A percentile compares a stretch with the other conserved stretches of the same genome.
These are phyloP conservation scores for Alaudala cheleensis DNA, from an alignment of 2,113 vertebrate genomes.

Conservation along the genomic window DNA sequence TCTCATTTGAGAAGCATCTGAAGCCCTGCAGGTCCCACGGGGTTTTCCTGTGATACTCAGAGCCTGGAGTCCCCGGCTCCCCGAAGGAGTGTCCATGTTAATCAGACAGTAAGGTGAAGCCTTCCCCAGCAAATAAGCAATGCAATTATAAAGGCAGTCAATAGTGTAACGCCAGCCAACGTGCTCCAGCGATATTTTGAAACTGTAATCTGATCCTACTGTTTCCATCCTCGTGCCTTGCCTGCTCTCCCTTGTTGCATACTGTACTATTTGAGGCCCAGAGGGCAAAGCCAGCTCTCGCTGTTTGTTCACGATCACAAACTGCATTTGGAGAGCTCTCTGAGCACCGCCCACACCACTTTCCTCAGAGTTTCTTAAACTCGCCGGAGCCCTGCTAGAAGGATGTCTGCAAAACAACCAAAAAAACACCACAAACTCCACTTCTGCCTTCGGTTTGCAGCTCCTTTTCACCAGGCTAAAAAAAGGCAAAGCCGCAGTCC, in stretches of 20 bases:
- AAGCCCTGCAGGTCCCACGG: background rate
- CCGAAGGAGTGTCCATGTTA: constrained; percentile 65
- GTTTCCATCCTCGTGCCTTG: constrained; percentile 67
- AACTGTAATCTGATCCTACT: constrained; percentile 80
- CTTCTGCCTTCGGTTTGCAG: background rate
- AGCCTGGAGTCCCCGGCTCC: constrained; percentile 24
- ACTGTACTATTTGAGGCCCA: constrained; percentile 71
- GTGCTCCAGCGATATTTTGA: constrained; percentile 69
- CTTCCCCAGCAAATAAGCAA: constrained; percentile 74
- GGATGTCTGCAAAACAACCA: background rate
- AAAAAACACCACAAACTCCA: background rate
- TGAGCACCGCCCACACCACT: background rate
- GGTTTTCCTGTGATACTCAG: background rate
- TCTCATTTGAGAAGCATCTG: background rate
- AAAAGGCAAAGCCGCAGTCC: background rate
- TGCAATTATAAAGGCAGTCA: constrained; percentile 77
- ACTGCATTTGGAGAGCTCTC: background rate
- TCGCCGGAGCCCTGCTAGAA: background rate
- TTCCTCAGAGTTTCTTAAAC: constrained; percentile 35
- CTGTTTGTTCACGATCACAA: constrained; percentile 70
- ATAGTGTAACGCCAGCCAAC: constrained; percentile 67
- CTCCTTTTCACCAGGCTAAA: background rate
- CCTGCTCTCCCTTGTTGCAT: constrained; percentile 71
- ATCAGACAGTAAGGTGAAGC: constrained; percentile 76
- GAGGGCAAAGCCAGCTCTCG: constrained; percentile 61